A percentile compares a stretch with the other conserved stretches of the same genome.
phyloP scores from a whole-genome alignment of 2,888 invertebrate genomes.

The Idaea dimidiata region DNA sequence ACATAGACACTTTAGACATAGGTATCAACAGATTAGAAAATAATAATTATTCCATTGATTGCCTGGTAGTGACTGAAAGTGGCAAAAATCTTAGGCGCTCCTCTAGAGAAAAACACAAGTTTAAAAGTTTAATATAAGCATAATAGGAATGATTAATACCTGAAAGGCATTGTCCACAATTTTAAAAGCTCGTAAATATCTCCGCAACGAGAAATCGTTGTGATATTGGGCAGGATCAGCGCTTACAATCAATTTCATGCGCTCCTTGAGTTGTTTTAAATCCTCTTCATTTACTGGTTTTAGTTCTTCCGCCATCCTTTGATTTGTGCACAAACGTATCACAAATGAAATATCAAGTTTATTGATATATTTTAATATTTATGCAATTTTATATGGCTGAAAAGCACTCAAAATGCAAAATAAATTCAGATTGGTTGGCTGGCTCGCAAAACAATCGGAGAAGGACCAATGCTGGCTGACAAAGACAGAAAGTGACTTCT shows the following conservation, averaged over 20 bases:
- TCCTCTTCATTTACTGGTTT: slow-evolving; percentile 83
- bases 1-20: no score
- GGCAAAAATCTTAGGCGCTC: no score
- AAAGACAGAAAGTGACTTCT: neutral
- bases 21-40: no score
- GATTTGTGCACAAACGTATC: neutral
- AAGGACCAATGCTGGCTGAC: neutral
- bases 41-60: no score
- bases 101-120: no score
- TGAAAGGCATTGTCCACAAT: slow-evolving; percentile 87
- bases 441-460: neutral
- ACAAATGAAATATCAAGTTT: neutral
- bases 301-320: slow-evolving; percentile 60
- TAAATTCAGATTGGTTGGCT: neutral
- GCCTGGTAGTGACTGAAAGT: no score
- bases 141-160: slow-evolving; percentile 58
- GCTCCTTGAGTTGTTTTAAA: slow-evolving; percentile 83
- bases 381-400: neutral
- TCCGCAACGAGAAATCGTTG: slow-evolving; percentile 85
- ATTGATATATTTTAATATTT: neutral
- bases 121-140: no score
- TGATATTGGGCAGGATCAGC: slow-evolving; percentile 88
- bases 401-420: neutral
- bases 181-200: slow-evolving; percentile 88
- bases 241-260: slow-evolving; percentile 86